Base-by-base conservation (phyloP, 2,888 invertebrate genomes). In the Monochamus alternatus region DNA sequence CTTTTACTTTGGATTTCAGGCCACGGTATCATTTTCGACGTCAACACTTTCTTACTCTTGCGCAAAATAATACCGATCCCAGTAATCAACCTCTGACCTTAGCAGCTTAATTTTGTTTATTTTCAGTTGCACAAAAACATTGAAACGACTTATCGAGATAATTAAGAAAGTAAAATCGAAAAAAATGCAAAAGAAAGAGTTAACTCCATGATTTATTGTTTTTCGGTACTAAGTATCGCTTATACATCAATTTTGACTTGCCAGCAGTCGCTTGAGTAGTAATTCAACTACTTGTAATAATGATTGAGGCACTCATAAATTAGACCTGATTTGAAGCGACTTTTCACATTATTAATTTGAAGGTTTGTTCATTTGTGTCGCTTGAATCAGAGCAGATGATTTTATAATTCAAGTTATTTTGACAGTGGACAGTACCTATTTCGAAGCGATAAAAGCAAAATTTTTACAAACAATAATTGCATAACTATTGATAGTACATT, bases 221-320 rank as follows among this genome's bases (percentile, higher is more conserved):
- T 60, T 73, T 66, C 60, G 66, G 67, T 47, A 70, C 62, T 70
- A 70, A 69, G 62, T 70, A 70, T 47, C 62, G 70, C 51, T 62
- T 70, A 62, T 60, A 74, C 74, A 74, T 74, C 68, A 74, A 74
- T 68, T 74, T 74, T 51, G 63, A 51, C 73, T 73, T 67, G 68
- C 68, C 62, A 62, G 67, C 71, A 75, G 78, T 60, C 68, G 69
- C 75, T 78, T 74, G 62, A 70, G 70, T 70, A 80, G 80, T 80
- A 78, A 77, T 78, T 79, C 77, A 68, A 79, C 79, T 79, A 79
- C 79, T 79, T 79, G 79, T 79, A 78, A 74, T 74, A 76, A 77
- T 73, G 68, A 66, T 69, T 70, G 73, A 71, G 74, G 74, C 77
- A 78, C 76, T 80, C 75, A 77, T 82, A 83, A 82, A 73, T 58